A percentile compares a stretch with the other conserved stretches of the same genome.
These are phyloP conservation scores for human DNA, from an alignment of 2,113 vertebrate species.

Conservation along the genomic window GRCh38 chr16:10043001-10043500, in stretches of 20 bases:
- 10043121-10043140: background rate
- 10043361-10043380: background rate
- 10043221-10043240: background rate
- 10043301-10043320: background rate
- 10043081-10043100: background rate
- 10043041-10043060: background rate
- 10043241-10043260: background rate
- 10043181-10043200: background rate
- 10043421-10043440: background rate
- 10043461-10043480: background rate
- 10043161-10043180: background rate
- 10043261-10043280: background rate
- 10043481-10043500: background rate
- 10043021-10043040: background rate
- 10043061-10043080: background rate
- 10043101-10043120: background rate
- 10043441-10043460: background rate
- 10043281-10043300: background rate
- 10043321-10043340: background rate
- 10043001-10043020: background rate
- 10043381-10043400: background rate
- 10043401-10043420: background rate
- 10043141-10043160: background rate
- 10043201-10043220: background rate
- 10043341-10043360: background rate